Percentiles rank a stretch among this genome's conserved stretches.
phyloP scores from a whole-genome alignment of 2,888 invertebrate genomes.

The Chaitophorus viminalis region DNA sequence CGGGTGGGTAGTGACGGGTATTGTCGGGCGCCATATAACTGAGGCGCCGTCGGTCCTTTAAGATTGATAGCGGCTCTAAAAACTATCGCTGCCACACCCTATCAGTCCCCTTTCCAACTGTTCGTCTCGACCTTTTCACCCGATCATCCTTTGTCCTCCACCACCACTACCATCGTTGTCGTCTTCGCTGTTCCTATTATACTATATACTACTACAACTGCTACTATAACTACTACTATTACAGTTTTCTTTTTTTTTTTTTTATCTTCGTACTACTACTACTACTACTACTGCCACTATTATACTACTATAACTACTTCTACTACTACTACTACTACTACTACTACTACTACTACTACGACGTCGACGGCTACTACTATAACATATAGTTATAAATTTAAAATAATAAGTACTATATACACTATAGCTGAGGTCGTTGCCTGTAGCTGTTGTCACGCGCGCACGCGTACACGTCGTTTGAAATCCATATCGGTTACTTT shows the following conservation, averaged over 20 bases:
- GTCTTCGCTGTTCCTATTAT: too few species aligned
- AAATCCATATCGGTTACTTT: constrained; percentile 34
- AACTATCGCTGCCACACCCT: not conserved
- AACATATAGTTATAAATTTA: not conserved
- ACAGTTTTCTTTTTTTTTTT: too few species aligned
- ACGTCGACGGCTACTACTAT: not conserved
- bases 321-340: not conserved
- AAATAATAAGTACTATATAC: too few species aligned
- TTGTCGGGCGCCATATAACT: constrained; percentile 58
- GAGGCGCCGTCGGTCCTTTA: constrained; percentile 59
- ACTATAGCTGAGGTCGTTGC: constrained; percentile 23
- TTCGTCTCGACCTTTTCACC: too few species aligned
- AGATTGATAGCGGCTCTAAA: constrained; percentile 59
- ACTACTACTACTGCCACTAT: not conserved
- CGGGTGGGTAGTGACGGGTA: constrained; percentile 19
- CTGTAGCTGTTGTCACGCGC: not conserved
- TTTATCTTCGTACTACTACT: not conserved
- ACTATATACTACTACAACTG: not conserved
- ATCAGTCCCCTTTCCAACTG: not conserved
- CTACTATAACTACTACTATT: not conserved
- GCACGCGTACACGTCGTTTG: not conserved
- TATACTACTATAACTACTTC: too few species aligned
- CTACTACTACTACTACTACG: not conserved
- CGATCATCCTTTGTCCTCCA: not conserved
- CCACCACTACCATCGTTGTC: not conserved